A percentile compares a stretch with the other conserved stretches of the same genome.
phyloP scores from a whole-genome alignment of 2,797 vertebrate species.

The Hylomyscus alleni region DNA sequence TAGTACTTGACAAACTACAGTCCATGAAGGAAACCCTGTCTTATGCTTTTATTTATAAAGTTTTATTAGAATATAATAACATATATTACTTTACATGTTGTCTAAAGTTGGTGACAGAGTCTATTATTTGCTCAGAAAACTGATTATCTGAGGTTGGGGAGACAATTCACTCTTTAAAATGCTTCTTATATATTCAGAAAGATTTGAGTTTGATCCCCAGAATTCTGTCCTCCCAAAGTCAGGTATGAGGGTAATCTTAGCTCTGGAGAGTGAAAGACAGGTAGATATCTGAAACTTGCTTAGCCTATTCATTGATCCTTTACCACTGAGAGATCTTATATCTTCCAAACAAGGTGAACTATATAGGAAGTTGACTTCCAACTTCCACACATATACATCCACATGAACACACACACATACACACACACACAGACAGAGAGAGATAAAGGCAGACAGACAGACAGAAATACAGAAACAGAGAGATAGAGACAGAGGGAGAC shows the following conservation, averaged over 20 bases:
- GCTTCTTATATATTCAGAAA: neutral
- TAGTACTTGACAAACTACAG: neutral
- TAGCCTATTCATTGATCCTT: neutral
- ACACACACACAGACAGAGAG: neutral
- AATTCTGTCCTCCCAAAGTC: neutral
- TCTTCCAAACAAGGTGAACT: neutral
- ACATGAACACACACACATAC: neutral
- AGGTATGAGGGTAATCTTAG: neutral
- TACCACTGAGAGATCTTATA: neutral
- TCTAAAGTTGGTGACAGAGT: neutral
- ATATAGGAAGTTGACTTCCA: neutral
- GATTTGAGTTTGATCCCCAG: neutral
- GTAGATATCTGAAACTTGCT: neutral
- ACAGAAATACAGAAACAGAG: no score
- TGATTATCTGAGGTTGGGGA: neutral
- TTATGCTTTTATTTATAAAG: neutral
- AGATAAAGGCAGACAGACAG: accelerated
- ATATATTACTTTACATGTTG: neutral
- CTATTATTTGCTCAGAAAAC: neutral
- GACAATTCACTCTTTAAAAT: neutral
- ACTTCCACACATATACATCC: neutral
- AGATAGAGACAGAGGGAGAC: neutral
- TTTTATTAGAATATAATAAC: neutral
- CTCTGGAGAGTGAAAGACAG: neutral
- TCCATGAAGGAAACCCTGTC: neutral